Conservation (phyloP, 2,113 vertebrate species). For the Mionectes macconnelli region DNA sequence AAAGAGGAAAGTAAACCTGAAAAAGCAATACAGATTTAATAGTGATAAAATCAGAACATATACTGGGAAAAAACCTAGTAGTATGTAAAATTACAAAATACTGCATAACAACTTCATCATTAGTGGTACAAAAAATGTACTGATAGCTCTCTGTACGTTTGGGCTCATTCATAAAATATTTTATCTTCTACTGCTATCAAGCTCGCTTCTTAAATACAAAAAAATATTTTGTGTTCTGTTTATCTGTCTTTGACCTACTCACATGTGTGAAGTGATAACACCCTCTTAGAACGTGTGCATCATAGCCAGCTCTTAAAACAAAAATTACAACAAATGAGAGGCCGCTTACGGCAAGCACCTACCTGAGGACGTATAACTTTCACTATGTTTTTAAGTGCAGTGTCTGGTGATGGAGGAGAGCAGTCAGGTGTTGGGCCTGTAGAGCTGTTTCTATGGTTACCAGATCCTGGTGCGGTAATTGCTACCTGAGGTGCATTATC, state of each 20-base stretch:
- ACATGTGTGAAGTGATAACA: background rate
- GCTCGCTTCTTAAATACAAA: background rate
- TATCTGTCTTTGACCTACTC: background rate
- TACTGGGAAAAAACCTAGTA: background rate
- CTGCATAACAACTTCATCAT: background rate
- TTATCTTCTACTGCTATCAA: background rate
- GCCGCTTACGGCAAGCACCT: conserved; percentile 52
- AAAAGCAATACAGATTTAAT: background rate
- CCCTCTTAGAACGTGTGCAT: background rate
- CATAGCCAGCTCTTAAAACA: background rate
- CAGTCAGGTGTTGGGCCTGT: conserved; percentile 97
- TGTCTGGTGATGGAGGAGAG: conserved; percentile 95
- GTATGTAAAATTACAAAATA: background rate
- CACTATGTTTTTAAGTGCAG: conserved; percentile 96
- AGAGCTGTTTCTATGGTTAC: conserved; percentile 93
- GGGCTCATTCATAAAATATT: background rate
- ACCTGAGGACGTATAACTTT: conserved; percentile 99
- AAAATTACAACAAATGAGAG: background rate
- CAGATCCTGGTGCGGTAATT: conserved; percentile 82
- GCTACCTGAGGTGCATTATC: conserved; percentile 89
- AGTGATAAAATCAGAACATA: background rate
- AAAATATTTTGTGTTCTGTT: background rate
- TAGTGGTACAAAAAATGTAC: background rate
- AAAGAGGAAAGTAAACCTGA: background rate
- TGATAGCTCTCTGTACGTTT: background rate